Evolutionary conservation across 2,888 invertebrate species (phyloP), one percentile per base, ranked within the genome.

Genomic region (Dryococelus australis): DNA sequence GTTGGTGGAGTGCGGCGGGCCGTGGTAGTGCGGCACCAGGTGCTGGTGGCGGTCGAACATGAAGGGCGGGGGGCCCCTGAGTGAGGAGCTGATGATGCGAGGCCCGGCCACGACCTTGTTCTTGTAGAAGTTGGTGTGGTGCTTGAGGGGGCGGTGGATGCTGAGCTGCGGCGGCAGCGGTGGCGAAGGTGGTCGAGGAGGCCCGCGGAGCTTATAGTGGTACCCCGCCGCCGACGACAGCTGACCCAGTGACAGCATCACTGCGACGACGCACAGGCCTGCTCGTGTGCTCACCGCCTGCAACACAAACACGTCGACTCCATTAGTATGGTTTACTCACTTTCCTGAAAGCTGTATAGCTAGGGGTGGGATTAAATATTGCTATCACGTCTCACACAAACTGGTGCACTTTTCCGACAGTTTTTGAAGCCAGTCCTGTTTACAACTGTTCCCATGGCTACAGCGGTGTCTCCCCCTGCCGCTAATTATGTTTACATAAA

Each of bases 121-220:
- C 28, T 83, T 83, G 83, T 28, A 83, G 83, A 83, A 28, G 83
- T n/a, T 12, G 83, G 43, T 1, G 28, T n/a, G 16, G 83, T 83
- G 83, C 24, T 83, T 83, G 35, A 12, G 26, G 35, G 83, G 83
- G 2, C 43, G 43, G 35, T 28, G 83, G 83, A 83, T 83, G 83
- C 16, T 83, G 83, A 83, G 28, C 26, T n/a, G 90, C 35, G 90
- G 91, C 24, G 90, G 88, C 65, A 91, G 91, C 4, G 91, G 91
- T 35, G 91, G 90, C 28, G 91, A 90, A 28, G 91, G 91, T 20
- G 91, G 91, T 20, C 90, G 91, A 51, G 92, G 91, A 6, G 92
- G 92, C 80, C 92, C 91, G 87, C 93, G 91, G 65, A 91, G 90
- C 88, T 92, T 92, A 89, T 92, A 91, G 86, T 85, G 84, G 43